Conservation (phyloP, 2,797 vertebrate species). For the Myotis planiceps region DNA sequence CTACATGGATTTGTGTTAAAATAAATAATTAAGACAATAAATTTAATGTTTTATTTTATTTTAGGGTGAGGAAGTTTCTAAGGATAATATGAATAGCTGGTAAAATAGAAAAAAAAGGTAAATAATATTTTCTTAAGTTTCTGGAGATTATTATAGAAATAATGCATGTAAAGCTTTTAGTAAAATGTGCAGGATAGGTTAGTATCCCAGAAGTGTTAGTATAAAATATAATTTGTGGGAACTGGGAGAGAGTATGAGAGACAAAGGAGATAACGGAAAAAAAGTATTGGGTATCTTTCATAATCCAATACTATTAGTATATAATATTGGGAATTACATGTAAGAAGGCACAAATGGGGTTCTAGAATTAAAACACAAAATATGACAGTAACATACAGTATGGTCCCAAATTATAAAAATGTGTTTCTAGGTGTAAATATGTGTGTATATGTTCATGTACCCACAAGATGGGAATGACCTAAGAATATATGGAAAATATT, state of each 20-base stretch:
- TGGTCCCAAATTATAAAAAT: not conserved
- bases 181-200: not conserved
- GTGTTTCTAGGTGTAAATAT: not conserved
- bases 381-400: not conserved
- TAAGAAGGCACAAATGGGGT: not conserved
- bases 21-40: not conserved
- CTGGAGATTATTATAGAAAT: not conserved
- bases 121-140: not conserved
- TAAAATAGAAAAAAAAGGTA: not conserved
- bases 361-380: not conserved
- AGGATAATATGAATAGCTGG: not conserved
- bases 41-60: not conserved
- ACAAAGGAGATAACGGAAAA: not conserved
- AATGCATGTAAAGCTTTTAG: not conserved
- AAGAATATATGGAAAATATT: not conserved
- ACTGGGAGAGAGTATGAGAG: not conserved
- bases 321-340: not conserved
- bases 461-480: not conserved
- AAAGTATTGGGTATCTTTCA: not conserved
- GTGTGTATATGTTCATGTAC: not conserved
- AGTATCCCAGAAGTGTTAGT: not conserved
- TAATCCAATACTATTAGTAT: not conserved
- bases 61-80: not conserved
- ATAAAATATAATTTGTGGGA: not conserved
- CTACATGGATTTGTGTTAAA: not conserved